Base-by-base conservation (phyloP, 2,888 invertebrate genomes). In the Eupithecia subumbrata region DNA sequence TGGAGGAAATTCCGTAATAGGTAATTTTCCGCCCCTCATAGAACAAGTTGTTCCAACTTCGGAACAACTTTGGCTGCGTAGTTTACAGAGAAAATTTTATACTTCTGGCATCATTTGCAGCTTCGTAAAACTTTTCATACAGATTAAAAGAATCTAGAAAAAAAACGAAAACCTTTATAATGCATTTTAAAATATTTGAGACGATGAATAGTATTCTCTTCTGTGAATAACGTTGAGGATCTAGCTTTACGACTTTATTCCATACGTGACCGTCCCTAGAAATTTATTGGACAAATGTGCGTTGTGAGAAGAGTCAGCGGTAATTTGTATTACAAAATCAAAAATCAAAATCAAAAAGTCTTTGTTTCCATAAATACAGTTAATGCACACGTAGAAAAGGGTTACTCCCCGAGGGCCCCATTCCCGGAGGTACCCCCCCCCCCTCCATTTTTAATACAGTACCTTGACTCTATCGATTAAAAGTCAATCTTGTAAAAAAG, bases 211-310 rank as follows among this genome's bases (percentile, higher is more conserved):
- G n/a, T 48, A 48, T 48, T 48, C 18, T 52, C 52, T 52, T 52
- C n/a, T 9, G 52, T 52, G 9, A 52, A 52, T 52, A 52, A n/a
- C 22, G 52, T 22, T 22, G 52, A 52, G 9, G 4, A 48, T 7
- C 18, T 48, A 48, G 18, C 8, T 30, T 2, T 30, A 69, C 45
- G 52, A 69, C 63, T 43, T 56, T 72, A 60, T 66, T 16, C 43
- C 4, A 60, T 76, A 73, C 56, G 60, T 68, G 75, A 72, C 72
- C 25, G 18, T 66, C 69, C 69, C 22, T 43, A 72, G 45, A 12
- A 71, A 60, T 25, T 43, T 48, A 68, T 68, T 71, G 18, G 18
- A 30, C 45, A 48, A 68, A 69, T n/a, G 71, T 71, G 45, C 34
- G 56, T 30, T 14, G 18, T 8, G 18, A 43, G 12, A 37, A n/a